phyloP scores from a whole-genome alignment of 2,888 invertebrate genomes.

The Papilio protenor region DNA sequence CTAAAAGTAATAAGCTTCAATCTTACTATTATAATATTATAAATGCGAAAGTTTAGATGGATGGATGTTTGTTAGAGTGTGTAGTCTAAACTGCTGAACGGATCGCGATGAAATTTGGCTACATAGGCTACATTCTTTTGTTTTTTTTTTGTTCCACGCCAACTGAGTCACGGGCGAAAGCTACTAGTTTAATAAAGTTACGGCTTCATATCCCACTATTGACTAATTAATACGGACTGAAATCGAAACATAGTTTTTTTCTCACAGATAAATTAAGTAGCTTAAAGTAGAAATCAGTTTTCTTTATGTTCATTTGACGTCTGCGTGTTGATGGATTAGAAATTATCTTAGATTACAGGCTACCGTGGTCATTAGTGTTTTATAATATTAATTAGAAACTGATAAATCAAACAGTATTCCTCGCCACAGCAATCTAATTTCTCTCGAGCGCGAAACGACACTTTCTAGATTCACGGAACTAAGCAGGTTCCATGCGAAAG shows the following conservation, averaged over 20 bases:
- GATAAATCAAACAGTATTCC: constrained; percentile 21
- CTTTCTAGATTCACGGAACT: constrained; percentile 39
- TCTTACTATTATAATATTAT: too few species aligned
- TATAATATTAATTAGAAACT: constrained; percentile 18
- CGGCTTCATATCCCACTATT: background rate
- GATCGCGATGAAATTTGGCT: too few species aligned
- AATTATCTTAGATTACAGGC: background rate
- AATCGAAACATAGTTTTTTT: too few species aligned
- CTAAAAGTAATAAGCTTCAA: background rate
- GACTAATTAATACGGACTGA: background rate
- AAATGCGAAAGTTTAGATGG: too few species aligned
- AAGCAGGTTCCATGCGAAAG: constrained; percentile 32
- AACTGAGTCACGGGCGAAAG: too few species aligned
- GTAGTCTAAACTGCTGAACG: too few species aligned
- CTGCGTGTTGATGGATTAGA: background rate
- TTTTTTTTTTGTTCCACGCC: too few species aligned
- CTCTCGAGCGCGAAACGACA: constrained; percentile 35
- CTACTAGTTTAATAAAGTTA: too few species aligned
- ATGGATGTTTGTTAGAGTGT: too few species aligned
- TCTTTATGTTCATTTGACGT: background rate
- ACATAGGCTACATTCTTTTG: too few species aligned
- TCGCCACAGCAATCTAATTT: constrained; percentile 22
- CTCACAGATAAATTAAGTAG: background rate
- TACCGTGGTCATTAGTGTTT: background rate
- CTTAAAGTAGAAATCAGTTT: background rate